These are phyloP conservation scores for Steinernema hermaphroditum DNA, from an alignment of 2,888 invertebrate species.

Conservation along the genomic window DNA sequence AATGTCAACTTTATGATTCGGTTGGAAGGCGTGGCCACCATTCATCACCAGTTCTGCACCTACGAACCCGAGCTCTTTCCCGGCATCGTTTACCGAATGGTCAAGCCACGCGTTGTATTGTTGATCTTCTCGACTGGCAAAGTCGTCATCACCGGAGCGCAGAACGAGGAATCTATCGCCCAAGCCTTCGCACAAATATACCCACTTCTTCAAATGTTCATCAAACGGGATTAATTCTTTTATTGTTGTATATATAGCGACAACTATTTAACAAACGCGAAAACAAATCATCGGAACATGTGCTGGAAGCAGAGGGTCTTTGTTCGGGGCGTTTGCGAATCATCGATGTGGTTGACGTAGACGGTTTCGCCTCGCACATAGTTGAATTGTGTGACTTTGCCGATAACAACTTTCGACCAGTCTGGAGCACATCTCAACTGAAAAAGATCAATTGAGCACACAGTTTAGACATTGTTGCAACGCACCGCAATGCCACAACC, in stretches of 20 bases:
- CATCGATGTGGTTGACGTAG: too few relatives aligned
- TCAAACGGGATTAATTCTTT: slow-evolving; percentile 71
- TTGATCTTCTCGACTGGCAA: slow-evolving; percentile 73
- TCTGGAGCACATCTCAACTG: too few relatives aligned
- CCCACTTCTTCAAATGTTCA: slow-evolving; percentile 88
- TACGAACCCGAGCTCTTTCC: slow-evolving; percentile 86
- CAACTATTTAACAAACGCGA: too few relatives aligned
- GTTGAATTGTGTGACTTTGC: too few relatives aligned
- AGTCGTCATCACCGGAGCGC: slow-evolving; percentile 90
- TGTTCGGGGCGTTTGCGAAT: too few relatives aligned
- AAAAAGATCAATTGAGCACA: too few relatives aligned
- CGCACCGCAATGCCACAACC: too few relatives aligned
- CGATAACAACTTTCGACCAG: too few relatives aligned
- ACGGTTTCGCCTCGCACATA: too few relatives aligned
- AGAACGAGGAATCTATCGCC: slow-evolving; percentile 82
- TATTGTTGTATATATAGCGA: neutral
- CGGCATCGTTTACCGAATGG: slow-evolving; percentile 88
- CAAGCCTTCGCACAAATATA: slow-evolving; percentile 90
- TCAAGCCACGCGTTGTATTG: slow-evolving; percentile 87
- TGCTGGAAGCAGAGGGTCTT: too few relatives aligned
- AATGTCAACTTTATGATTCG: slow-evolving; percentile 83
- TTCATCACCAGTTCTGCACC: slow-evolving; percentile 79
- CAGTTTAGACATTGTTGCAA: too few relatives aligned
- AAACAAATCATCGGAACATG: too few relatives aligned
- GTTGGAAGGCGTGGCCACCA: slow-evolving; percentile 77